Evolutionary conservation across 2,113 vertebrate genomes (phyloP), one percentile per base, ranked within the genome.

Genomic region (Australoheros scitulus): DNA sequence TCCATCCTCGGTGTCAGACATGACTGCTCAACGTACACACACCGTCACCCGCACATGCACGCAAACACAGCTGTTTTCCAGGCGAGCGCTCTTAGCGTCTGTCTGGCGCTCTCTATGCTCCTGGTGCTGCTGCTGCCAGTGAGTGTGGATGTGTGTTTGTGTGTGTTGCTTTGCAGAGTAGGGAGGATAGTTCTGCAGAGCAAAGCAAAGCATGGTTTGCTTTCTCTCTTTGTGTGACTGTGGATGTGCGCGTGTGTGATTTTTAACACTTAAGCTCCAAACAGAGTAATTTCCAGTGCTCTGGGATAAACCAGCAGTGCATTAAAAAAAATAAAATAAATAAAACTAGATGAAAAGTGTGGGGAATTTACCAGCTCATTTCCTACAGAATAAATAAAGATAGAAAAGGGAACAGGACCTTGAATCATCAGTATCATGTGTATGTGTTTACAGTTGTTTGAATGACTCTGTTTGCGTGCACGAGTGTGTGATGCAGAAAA

Each of bases 1-100:
- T 15, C 68, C 92, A 41, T 92, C 91, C 87, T 96, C 95, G 41
- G 86, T 94, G 83, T 94, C 93, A 77, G 93, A 95, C 95, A 94
- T 94, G 89, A 86, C 82, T 43, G 74, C 75, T 79, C 61, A 15
- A 55, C 91, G 82, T 43, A 57, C 41, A 3, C 80, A 83, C 90
- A 56, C 81, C 7, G 14, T 5, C 75, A 82, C 83, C 41, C 26
- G 38, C 84, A 76, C 77, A 50, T 76, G 26, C 82, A 61, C 77
- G 43, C 70, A 43, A 58, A 79, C 64, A 74, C 85, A 84, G 6
- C 26, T 61, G 88, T 87, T 68, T 74, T 86, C 80, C 76, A 50
- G 20, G 26, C 29, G 20, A 85, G 77, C 43, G 78, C 79, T 50
- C 76, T 29, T 43, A 59, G 63, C 38, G 34, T 82, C 87, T 82